These are phyloP conservation scores for Drosophila imparisetae DNA, from an alignment of 2,888 invertebrate species.

Conservation along the genomic window DNA sequence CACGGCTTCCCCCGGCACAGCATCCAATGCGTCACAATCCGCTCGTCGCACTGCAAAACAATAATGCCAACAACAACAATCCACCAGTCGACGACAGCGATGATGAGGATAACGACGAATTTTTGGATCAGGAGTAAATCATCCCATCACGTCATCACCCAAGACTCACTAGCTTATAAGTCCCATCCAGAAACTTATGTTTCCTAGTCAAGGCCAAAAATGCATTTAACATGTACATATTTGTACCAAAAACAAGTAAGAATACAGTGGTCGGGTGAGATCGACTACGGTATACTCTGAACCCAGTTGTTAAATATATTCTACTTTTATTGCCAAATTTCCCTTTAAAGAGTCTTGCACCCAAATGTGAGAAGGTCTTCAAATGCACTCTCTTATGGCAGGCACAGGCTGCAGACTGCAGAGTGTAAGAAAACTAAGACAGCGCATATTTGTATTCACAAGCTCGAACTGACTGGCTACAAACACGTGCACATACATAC, in stretches of 20 bases:
- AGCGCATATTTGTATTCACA: no score
- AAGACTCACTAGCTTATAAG: constrained; percentile 37
- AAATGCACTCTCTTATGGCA: no score
- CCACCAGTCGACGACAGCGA: constrained; percentile 39
- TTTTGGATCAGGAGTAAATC: constrained; percentile 25
- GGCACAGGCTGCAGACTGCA: no score
- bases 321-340: no score
- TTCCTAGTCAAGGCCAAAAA: constrained; percentile 37
- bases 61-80: constrained; percentile 41
- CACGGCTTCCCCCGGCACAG: neutral
- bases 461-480: no score
- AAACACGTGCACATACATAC: no score
- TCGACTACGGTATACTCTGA: no score
- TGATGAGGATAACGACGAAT: constrained; percentile 36
- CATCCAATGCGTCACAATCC: constrained; percentile 4
- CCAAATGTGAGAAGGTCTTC: no score
- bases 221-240: neutral
- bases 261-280: neutral
- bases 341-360: no score
- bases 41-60: neutral
- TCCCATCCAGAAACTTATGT: neutral
- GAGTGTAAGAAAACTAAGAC: no score
- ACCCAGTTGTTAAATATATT: no score
- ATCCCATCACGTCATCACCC: neutral
- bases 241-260: neutral